phyloP scores from a whole-genome alignment of 64 coral and sea anemone genomes.

The Montipora cactus region DNA sequence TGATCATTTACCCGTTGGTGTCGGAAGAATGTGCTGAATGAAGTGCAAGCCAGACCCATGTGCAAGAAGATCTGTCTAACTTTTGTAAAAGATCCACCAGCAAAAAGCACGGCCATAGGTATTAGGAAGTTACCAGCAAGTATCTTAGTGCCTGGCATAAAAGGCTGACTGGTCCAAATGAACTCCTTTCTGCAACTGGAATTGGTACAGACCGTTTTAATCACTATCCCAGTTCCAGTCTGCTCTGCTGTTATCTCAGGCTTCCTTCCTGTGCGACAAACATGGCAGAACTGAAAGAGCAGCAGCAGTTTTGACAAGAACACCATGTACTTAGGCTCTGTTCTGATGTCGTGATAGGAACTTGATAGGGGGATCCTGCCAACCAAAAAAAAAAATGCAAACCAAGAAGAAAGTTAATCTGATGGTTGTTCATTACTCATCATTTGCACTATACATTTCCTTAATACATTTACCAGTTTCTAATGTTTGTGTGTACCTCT shows the following conservation, averaged over 20 bases:
- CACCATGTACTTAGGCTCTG: slow-evolving; percentile 60
- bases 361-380: slow-evolving; percentile 2
- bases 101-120: slow-evolving; percentile 40
- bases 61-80: slow-evolving; percentile 46
- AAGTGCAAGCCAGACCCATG: slow-evolving; percentile 56
- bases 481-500: not conserved
- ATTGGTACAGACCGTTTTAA: slow-evolving; percentile 40
- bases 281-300: slow-evolving; percentile 54
- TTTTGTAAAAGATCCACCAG: slow-evolving; percentile 44
- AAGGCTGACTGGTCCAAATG: slow-evolving; percentile 59
- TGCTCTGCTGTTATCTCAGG: not conserved
- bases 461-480: not conserved
- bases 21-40: slow-evolving; percentile 57
- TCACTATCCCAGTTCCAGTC: slow-evolving; percentile 28
- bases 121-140: slow-evolving; percentile 60
- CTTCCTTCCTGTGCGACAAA: slow-evolving; percentile 5
- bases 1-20: slow-evolving; percentile 33
- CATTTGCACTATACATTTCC: not conserved
- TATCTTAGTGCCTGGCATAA: slow-evolving; percentile 44
- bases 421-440: not conserved
- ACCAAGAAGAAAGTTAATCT: not conserved
- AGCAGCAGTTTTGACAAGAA: slow-evolving; percentile 64
- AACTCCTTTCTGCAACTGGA: slow-evolving; percentile 12
- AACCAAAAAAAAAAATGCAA: not conserved
- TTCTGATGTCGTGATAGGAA: slow-evolving; percentile 1